phyloP scores from a whole-genome alignment of 2,888 invertebrate species.

The Eupelmus urozonus region DNA sequence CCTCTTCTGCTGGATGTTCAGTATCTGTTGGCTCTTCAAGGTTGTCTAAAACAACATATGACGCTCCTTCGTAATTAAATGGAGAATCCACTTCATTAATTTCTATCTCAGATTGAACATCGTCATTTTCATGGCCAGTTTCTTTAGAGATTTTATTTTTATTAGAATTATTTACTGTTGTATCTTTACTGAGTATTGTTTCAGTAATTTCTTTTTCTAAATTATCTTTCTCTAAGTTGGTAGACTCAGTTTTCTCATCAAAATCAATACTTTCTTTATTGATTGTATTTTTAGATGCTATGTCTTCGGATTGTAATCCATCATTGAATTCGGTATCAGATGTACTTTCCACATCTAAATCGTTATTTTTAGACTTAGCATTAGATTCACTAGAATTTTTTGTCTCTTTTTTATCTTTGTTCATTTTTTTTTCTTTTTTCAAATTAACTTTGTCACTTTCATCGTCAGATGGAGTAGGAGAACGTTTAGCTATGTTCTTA shows the following conservation, averaged over 20 bases:
- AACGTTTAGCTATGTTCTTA: slow-evolving; percentile 13
- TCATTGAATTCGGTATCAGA: slow-evolving; percentile 38
- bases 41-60: slow-evolving; percentile 56
- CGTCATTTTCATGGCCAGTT: not conserved
- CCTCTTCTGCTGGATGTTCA: slow-evolving; percentile 40
- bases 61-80: slow-evolving; percentile 56
- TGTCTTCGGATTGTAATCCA: not conserved
- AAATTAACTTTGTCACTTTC: not conserved
- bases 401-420: not conserved
- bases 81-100: slow-evolving; percentile 20
- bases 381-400: not conserved
- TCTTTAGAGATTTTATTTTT: not conserved
- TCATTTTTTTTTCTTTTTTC: slow-evolving; percentile 4
- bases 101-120: slow-evolving; percentile 17
- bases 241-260: slow-evolving; percentile 48
- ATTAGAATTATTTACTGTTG: not conserved
- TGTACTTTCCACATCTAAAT: slow-evolving; percentile 14
- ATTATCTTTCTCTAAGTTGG: slow-evolving; percentile 8
- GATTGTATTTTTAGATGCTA: not conserved
- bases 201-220: slow-evolving; percentile 1
- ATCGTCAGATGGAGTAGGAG: not conserved
- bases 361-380: slow-evolving; percentile 31
- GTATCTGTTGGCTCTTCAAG: slow-evolving; percentile 49
- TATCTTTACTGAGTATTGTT: not conserved
- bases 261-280: not conserved